Evolutionary conservation across 2,113 vertebrate genomes (phyloP).

Genomic region (Dasyurus viverrinus): DNA sequence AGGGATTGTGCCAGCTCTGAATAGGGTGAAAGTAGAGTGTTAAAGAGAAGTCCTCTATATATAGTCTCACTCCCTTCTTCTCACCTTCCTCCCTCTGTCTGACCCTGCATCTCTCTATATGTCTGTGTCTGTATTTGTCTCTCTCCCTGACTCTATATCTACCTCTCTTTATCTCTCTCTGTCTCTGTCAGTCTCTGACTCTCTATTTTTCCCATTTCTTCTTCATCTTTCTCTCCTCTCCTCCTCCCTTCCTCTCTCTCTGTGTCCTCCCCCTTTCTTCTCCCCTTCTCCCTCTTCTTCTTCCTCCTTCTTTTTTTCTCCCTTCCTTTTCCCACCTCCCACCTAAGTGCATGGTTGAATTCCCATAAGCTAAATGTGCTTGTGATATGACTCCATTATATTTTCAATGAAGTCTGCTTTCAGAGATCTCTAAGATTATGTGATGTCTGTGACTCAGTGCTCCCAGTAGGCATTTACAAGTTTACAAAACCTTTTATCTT

Average conservation of each 20-base stretch:
- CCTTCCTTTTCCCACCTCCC: not conserved
- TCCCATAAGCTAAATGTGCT: not conserved
- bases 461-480: not conserved
- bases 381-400: not conserved
- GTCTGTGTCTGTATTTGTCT: not conserved
- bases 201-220: not conserved
- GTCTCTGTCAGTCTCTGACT: too few relatives aligned
- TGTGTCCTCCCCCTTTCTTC: fast-evolving
- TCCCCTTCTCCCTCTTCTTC: not conserved
- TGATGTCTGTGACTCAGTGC: not conserved
- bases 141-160: not conserved
- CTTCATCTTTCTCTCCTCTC: not conserved
- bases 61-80: not conserved
- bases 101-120: not conserved
- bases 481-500: not conserved
- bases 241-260: not conserved
- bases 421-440: not conserved
- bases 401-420: not conserved
- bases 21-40: not conserved
- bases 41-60: not conserved
- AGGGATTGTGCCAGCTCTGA: not conserved
- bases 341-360: not conserved
- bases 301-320: not conserved
- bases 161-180: not conserved
- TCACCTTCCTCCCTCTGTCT: not conserved